Evolutionary conservation across 1,140 invertebrate genomes (phyloP).

Genomic region (Rhopalosiphum maidis): DNA sequence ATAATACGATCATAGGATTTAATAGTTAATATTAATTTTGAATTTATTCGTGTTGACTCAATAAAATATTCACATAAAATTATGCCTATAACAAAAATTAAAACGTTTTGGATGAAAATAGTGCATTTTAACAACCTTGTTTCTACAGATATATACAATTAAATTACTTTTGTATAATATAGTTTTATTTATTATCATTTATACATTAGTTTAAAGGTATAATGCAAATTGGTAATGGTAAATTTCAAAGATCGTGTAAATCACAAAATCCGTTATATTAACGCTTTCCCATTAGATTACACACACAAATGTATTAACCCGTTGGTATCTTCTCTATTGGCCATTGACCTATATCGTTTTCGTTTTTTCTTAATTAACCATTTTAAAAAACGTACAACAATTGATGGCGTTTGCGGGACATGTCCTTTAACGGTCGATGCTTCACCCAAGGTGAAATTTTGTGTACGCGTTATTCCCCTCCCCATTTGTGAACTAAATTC

Average conservation of each 20-base stretch:
- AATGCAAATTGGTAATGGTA: neutral
- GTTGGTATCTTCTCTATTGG: constrained; percentile 41
- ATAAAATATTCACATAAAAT: neutral
- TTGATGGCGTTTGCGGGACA: constrained; percentile 23
- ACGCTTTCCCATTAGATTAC: constrained; percentile 33
- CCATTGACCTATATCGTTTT: constrained; percentile 44
- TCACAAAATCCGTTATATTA: neutral
- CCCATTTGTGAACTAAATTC: neutral
- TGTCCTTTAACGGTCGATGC: constrained; percentile 53
- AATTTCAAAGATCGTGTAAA: neutral
- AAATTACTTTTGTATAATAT: neutral
- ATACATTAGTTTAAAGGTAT: neutral
- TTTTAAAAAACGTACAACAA: constrained; percentile 45
- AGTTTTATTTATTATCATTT: neutral
- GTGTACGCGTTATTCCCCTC: neutral
- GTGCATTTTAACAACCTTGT: neutral
- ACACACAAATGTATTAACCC: neutral
- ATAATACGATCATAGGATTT: neutral
- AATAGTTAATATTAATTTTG: neutral
- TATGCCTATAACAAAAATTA: neutral
- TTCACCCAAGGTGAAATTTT: constrained; percentile 53
- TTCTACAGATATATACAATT: neutral
- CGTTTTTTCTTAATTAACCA: constrained; percentile 38
- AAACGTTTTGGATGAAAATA: neutral
- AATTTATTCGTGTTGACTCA: neutral